phyloP scores from a whole-genome alignment of 2,113 vertebrate genomes.

The Tyrannus savana region DNA sequence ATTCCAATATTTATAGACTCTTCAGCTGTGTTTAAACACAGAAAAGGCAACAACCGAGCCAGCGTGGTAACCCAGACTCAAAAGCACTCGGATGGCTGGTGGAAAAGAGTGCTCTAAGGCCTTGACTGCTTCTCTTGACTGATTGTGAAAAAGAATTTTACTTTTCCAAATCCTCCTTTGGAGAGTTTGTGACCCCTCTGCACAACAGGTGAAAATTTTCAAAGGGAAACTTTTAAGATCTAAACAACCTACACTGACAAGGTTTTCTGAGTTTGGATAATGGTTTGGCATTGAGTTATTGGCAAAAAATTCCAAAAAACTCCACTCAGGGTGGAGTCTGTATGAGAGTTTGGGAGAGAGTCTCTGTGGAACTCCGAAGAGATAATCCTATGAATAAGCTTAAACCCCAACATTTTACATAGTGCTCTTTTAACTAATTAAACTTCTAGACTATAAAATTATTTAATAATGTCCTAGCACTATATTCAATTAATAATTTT shows the following conservation, averaged over 20 bases:
- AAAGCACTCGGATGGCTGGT: neutral
- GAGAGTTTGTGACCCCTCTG: neutral
- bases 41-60: neutral
- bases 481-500: neutral
- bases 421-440: neutral
- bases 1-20: neutral
- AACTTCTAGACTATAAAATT: neutral
- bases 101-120: neutral
- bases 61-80: neutral
- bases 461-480: neutral
- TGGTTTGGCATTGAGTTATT: neutral
- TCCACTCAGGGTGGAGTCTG: neutral
- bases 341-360: neutral
- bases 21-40: neutral
- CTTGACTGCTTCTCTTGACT: neutral
- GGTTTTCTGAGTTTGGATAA: neutral
- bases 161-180: neutral
- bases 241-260: neutral
- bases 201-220: neutral
- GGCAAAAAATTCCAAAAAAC: neutral
- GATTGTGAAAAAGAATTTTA: neutral
- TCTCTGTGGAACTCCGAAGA: neutral
- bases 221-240: neutral
- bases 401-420: fast-evolving
- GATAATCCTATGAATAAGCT: neutral